phyloP scores from a whole-genome alignment of 2,113 vertebrate species.

The Isichthys henryi region DNA sequence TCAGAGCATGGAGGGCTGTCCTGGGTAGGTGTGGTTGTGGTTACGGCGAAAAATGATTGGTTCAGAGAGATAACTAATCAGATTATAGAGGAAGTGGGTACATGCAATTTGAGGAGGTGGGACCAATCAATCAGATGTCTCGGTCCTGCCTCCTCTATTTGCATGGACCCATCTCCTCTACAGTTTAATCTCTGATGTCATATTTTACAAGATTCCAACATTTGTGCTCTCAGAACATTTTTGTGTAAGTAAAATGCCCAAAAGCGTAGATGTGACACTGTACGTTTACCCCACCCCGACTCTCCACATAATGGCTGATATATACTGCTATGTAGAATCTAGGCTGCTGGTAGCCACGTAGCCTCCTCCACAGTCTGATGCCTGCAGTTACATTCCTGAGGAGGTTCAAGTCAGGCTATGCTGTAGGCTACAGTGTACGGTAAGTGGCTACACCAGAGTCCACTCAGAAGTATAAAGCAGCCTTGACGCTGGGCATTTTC shows the following conservation, averaged over 20 bases:
- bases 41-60: too few relatives aligned
- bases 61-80: too few relatives aligned
- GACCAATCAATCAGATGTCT: background rate
- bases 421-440: background rate
- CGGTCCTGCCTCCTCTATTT: background rate
- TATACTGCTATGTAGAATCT: background rate
- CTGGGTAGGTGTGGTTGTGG: background rate
- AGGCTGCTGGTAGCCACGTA: background rate
- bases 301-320: background rate
- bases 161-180: too few relatives aligned
- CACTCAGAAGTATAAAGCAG: background rate
- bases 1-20: background rate
- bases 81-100: too few relatives aligned
- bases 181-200: background rate
- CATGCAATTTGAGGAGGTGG: too few relatives aligned
- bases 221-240: background rate
- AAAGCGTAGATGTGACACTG: background rate
- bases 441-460: too few relatives aligned
- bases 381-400: background rate
- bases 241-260: background rate
- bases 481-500: background rate
- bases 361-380: background rate
- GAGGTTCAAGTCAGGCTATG: background rate
- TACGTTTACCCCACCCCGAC: background rate
- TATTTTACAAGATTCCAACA: too few relatives aligned